Base-by-base conservation (phyloP, 2,113 vertebrate species). In the Scomber scombrus region DNA sequence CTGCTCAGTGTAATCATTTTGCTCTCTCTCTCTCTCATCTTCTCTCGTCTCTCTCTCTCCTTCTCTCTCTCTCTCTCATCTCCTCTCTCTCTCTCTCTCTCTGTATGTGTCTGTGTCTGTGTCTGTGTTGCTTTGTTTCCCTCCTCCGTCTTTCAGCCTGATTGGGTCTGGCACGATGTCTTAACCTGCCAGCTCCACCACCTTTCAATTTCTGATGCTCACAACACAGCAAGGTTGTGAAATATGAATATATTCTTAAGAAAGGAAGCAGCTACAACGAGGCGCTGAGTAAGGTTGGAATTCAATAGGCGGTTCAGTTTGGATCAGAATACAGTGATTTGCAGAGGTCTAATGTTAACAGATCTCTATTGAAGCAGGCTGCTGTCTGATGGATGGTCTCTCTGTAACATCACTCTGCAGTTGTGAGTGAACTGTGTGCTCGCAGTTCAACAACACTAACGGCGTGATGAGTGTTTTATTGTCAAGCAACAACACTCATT, bases 1-100 rank as follows among this genome's bases (percentile, higher is more conserved):
- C 81, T 75, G 56, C 74, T 80, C 90, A 76, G 61, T 66, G 88
- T 92, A 85, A 88, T 86, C 68, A 82, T 85, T 82, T 61, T 62
- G 50, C 31, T 15, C 61, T 75, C 50, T 43, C 26, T 58, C 56
- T 67, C 74, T 21, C n/a, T 66, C 54, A n/a, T 56, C 31, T 56
- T 70, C 31, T 34, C 31, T 19, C 63, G n/a, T 19, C 14, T 50
- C 55, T 43, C 57, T 54, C 51, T 10, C 23, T 26, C 31, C 18
- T 57, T 75, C 50, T 43, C 26, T 58, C 56, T 67, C 74, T 21
- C n/a, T 66, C 54, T 56, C 31, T 56, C 55, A 63, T 61, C 26
- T 55, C 3, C 23, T 23, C 23, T 23, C 23, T 70, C 31, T 34
- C n/a, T 19, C 63, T 19, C 14, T 50, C 62, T 43, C 57, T 54